A percentile compares a stretch with the other conserved stretches of the same genome.
Conservation (phyloP, 2,888 invertebrate genomes). For the Melanophora roralis region DNA sequence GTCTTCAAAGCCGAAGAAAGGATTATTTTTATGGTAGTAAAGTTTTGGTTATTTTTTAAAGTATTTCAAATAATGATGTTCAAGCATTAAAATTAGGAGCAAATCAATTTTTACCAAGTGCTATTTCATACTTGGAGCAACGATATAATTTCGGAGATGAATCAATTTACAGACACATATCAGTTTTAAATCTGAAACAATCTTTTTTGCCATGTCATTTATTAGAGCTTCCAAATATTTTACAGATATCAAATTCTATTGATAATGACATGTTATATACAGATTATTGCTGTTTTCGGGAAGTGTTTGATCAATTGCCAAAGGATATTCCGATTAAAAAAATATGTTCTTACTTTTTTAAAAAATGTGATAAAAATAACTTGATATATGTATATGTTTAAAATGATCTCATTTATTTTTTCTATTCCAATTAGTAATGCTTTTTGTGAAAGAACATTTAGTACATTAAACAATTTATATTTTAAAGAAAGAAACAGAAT, state of each 20-base stretch:
- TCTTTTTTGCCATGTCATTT: slow-evolving; percentile 37
- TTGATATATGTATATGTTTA: too few relatives aligned
- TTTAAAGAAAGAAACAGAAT: neutral
- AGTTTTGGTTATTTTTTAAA: neutral
- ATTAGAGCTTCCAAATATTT: slow-evolving; percentile 34
- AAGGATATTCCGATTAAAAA: slow-evolving; percentile 20
- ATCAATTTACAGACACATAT: slow-evolving; percentile 42
- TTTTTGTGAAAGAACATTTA: neutral
- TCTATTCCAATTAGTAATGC: neutral
- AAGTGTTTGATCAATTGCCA: slow-evolving; percentile 27
- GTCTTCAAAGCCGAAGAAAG: neutral
- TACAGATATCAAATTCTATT: slow-evolving; percentile 43
- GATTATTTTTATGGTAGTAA: neutral
- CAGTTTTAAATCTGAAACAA: slow-evolving; percentile 38
- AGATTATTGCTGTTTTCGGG: slow-evolving; percentile 49
- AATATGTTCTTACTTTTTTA: slow-evolving; percentile 15
- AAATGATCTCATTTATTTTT: neutral
- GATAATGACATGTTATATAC: slow-evolving; percentile 39
- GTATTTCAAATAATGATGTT: neutral
- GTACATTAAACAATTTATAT: neutral
- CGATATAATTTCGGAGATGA: slow-evolving; percentile 21
- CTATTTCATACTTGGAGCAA: slow-evolving; percentile 11
- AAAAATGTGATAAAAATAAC: slow-evolving; percentile 22
- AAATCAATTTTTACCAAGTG: slow-evolving; percentile 5
- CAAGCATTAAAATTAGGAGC: neutral